Evolutionary conservation across 2,888 invertebrate genomes (phyloP), one percentile per base, ranked within the genome.

Genomic region (Sipunculus nudus): DNA sequence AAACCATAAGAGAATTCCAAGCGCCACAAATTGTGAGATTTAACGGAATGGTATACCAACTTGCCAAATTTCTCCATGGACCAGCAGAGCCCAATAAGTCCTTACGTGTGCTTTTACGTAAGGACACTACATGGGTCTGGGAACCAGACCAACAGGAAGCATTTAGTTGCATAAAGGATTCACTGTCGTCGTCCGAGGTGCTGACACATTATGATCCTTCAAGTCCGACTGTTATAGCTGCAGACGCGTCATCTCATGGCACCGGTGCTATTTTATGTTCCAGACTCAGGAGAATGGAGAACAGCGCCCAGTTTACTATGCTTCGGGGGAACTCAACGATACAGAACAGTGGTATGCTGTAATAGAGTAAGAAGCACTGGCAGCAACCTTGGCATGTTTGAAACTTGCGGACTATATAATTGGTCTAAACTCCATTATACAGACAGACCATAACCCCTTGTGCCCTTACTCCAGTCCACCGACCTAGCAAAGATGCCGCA

Each of bases 361-460:
- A 16, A 41, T 41, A 8, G 41, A 41, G 41, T 21, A 41, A 16
- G 41, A 41, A 16, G 41, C 41, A 41, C n/a, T 41, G 6, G 41
- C 41, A 41, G 8, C 47, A 26, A 47, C 47, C 25, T 47, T 21
- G 47, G 47, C 47, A 4, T 47, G 25, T 5, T 21, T 25, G 25
- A 47, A 47, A 49, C 23, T 23, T n/a, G 16, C 16, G 10, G 38
- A 35, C 16, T 35, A 35, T 16, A 35, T 35, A 10, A 13, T 35
- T 13, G 38, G 38, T 16, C 38, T 35, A 13, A 16, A 35, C 10
- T 35, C 16, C 16, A 16, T 16, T 16, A 10, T 35, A 16, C 10
- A 28, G 31, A 49, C 49, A 10, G 49, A 49, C 19, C 49, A 28
- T 31, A 49, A 31, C 49, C 49, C 5, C 31, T 49, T 13, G 49